These are phyloP conservation scores for Dryoscopus gambensis DNA, from an alignment of 2,113 vertebrate genomes.

Conservation along the genomic window DNA sequence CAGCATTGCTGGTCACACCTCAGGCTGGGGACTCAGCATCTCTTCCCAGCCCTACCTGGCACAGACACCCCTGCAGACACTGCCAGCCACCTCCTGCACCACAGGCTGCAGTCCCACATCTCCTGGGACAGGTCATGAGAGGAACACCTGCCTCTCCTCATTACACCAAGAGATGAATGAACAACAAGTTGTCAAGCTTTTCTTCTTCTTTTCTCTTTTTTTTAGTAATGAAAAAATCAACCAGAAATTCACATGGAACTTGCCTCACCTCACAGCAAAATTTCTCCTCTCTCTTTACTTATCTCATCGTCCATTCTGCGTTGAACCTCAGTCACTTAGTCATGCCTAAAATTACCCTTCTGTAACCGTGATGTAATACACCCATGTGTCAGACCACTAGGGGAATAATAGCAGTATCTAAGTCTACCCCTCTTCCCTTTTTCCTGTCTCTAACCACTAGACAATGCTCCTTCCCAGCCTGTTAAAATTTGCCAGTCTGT, in stretches of 20 bases:
- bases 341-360: background rate
- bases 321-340: slow-evolving; percentile 42
- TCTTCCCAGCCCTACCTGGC: background rate
- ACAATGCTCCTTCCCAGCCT: background rate
- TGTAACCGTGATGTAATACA: background rate
- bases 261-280: background rate
- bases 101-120: background rate
- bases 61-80: background rate
- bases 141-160: background rate
- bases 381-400: background rate
- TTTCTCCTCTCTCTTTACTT: background rate
- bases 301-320: background rate
- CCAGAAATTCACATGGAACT: background rate
- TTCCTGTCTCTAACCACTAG: background rate
- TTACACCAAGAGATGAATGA: background rate
- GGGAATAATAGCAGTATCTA: background rate
- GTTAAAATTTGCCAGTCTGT: background rate
- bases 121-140: background rate
- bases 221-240: background rate
- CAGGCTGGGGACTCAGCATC: background rate
- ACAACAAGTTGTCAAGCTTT: background rate
- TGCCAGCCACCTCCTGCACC: background rate
- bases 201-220: background rate
- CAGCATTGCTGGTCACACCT: background rate
- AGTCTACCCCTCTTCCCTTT: background rate